phyloP scores from a whole-genome alignment of 2,113 vertebrate genomes.

The Gnathonemus longibarbis region DNA sequence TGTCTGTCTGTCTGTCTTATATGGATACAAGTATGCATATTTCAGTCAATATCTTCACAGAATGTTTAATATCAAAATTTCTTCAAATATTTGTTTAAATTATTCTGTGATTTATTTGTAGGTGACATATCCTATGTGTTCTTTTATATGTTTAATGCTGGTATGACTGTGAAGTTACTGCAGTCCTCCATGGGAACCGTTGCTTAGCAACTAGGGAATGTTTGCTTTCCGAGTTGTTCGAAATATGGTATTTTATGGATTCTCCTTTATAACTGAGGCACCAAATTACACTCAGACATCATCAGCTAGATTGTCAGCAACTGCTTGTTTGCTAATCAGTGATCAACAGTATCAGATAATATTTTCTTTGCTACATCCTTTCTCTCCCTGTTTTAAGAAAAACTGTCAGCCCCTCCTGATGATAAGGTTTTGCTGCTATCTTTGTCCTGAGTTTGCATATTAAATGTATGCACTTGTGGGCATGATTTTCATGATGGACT shows the following conservation, averaged over 20 bases:
- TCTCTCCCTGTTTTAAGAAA: background rate
- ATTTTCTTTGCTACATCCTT: background rate
- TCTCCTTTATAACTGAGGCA: background rate
- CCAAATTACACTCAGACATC: background rate
- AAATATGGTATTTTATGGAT: background rate
- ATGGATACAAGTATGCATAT: too few species aligned
- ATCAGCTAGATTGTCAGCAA: background rate
- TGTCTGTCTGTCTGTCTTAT: background rate
- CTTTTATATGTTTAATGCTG: background rate
- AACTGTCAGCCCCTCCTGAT: background rate
- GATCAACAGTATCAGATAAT: background rate
- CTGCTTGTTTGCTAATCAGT: background rate
- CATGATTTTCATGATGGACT: background rate
- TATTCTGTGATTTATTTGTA: background rate
- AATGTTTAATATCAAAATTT: background rate
- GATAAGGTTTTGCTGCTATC: background rate
- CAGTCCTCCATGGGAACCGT: constrained; percentile 7
- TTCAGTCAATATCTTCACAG: background rate
- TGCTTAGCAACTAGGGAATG: constrained; percentile 17
- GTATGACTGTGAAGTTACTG: background rate
- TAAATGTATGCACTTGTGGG: background rate
- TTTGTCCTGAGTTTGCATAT: background rate
- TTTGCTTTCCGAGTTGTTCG: background rate
- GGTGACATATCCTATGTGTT: background rate
- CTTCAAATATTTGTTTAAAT: background rate